phyloP scores from a whole-genome alignment of 2,113 vertebrate species.

The Melanocharis versteri region DNA sequence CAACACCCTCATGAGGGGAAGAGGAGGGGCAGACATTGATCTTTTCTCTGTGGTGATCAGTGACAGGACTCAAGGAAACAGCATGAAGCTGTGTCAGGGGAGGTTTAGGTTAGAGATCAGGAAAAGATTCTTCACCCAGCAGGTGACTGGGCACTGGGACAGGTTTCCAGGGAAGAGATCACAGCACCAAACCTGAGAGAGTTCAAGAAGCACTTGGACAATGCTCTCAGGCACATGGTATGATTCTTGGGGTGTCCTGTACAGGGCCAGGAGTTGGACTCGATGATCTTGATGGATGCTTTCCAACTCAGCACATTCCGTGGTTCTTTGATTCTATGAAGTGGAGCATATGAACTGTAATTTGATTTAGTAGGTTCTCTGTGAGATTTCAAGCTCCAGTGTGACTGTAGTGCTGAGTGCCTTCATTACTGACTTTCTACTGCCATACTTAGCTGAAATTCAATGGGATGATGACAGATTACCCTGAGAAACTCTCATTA shows the following conservation, averaged over 20 bases:
- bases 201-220: neutral
- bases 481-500: neutral
- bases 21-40: neutral
- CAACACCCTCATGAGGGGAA: neutral
- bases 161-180: neutral
- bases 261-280: neutral
- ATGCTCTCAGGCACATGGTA: accelerated
- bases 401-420: neutral
- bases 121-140: neutral
- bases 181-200: neutral
- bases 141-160: accelerated
- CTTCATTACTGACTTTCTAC: neutral
- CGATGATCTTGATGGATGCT: neutral
- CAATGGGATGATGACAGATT: neutral
- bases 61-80: neutral
- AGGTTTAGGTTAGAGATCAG: neutral
- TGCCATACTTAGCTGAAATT: neutral
- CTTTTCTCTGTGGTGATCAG: neutral
- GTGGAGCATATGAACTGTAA: neutral
- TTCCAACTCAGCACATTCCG: neutral
- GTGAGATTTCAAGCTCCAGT: neutral
- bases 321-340: neutral
- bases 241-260: neutral
- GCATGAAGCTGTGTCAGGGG: neutral
- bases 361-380: neutral